These are phyloP conservation scores for Andrena camellia DNA, from an alignment of 2,888 invertebrate species.

Conservation along the genomic window DNA sequence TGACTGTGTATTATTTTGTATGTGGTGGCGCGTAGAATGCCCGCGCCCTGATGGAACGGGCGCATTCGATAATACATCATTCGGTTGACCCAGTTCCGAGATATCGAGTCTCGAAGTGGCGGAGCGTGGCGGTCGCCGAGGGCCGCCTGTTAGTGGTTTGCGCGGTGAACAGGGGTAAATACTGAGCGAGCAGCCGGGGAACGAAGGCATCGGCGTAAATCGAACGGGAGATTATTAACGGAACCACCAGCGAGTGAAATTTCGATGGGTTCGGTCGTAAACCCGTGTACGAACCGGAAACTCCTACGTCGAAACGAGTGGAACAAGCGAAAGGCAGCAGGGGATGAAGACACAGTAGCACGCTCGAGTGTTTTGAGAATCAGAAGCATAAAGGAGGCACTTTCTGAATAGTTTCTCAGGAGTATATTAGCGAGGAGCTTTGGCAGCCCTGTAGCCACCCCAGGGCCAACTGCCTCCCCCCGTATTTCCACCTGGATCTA, in stretches of 20 bases:
- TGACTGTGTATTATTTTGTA: conserved; percentile 28
- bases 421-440: neutral
- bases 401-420: neutral
- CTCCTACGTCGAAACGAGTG: neutral
- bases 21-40: conserved; percentile 22
- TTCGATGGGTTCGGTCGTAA: neutral
- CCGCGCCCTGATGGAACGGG: conserved; percentile 25
- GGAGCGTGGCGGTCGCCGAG: conserved; percentile 49
- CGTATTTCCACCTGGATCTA: too few species aligned
- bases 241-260: conserved; percentile 11
- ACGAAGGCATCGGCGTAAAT: conserved; percentile 26
- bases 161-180: conserved; percentile 60
- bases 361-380: neutral
- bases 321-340: neutral
- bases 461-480: neutral
- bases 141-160: conserved; percentile 48
- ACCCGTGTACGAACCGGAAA: neutral
- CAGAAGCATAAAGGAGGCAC: neutral
- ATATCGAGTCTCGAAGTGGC: conserved; percentile 64
- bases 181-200: conserved; percentile 31
- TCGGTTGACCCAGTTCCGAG: conserved; percentile 67
- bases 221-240: conserved; percentile 41
- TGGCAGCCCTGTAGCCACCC: neutral
- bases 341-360: neutral
- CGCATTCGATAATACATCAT: conserved; percentile 63